Conservation (phyloP, 2,888 invertebrate species). For the Falcaria lacertinaria region DNA sequence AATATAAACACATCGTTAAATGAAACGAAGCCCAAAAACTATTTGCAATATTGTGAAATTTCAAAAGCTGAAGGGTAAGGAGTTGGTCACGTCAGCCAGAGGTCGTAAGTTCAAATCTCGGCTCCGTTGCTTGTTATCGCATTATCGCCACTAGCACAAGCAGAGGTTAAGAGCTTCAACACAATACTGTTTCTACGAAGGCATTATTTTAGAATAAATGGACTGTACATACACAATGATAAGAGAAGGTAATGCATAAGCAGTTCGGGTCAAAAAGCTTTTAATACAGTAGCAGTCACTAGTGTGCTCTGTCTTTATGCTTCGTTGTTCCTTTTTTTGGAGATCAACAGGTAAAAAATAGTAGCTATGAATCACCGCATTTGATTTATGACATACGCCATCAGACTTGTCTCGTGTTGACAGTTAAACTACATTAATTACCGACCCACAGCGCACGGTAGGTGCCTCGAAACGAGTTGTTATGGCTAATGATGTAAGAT, state of each 20-base stretch:
- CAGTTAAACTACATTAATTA: constrained; percentile 49
- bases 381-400: constrained; percentile 37
- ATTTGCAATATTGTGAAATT: background rate
- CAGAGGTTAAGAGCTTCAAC: background rate
- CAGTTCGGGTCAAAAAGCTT: background rate
- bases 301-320: background rate
- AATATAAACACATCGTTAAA: background rate
- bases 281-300: background rate
- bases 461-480: constrained; percentile 36
- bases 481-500: constrained; percentile 27
- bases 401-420: constrained; percentile 39
- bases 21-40: background rate
- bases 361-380: constrained; percentile 26
- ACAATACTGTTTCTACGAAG: background rate
- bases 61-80: background rate
- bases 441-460: constrained; percentile 31
- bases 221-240: background rate
- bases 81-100: background rate
- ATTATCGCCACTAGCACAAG: background rate
- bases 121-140: background rate
- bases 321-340: background rate
- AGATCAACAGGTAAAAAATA: constrained; percentile 14
- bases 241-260: too few relatives aligned
- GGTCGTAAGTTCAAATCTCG: background rate
- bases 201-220: background rate